phyloP scores from a whole-genome alignment of 2,797 vertebrate genomes.

The Chaenodraco wilsoni region DNA sequence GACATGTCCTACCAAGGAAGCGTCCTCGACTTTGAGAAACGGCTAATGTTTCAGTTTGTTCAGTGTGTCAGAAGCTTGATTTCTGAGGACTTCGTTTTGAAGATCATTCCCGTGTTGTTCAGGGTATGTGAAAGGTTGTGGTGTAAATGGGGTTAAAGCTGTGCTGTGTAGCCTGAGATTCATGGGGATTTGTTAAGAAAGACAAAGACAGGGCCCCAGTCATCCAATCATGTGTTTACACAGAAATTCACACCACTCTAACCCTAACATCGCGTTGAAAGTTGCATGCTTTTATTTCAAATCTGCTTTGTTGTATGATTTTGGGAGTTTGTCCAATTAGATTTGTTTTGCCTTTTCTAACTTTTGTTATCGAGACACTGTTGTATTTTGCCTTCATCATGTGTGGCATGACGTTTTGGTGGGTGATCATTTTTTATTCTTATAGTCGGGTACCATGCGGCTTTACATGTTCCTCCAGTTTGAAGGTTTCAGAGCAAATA shows the following conservation, averaged over 20 bases:
- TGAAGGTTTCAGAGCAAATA: constrained; percentile 76
- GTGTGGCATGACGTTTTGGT: constrained; percentile 94
- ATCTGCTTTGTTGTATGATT: constrained; percentile 46
- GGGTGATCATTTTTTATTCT: constrained; percentile 80
- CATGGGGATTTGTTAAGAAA: constrained; percentile 81
- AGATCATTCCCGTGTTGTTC: constrained; percentile 76
- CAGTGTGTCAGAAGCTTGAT: neutral
- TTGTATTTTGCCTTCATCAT: constrained; percentile 90
- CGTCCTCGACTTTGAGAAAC: too few relatives aligned
- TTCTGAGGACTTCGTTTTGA: neutral
- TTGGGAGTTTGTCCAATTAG: constrained; percentile 58
- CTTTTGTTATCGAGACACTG: constrained; percentile 77
- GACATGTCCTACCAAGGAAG: too few relatives aligned
- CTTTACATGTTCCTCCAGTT: constrained; percentile 78
- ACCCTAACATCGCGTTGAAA: constrained; percentile 87
- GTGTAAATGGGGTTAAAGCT: constrained; percentile 66
- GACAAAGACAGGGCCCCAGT: constrained; percentile 88
- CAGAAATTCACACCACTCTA: constrained; percentile 96
- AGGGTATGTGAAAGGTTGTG: constrained; percentile 60
- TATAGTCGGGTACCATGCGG: constrained; percentile 39
- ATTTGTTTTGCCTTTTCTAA: constrained; percentile 60
- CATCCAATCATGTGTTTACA: constrained; percentile 94
- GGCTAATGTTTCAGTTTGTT: too few relatives aligned
- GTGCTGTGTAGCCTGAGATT: constrained; percentile 70
- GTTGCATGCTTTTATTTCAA: constrained; percentile 85